Evolutionary conservation across 2,797 vertebrate genomes (phyloP).

Genomic region (Mus caroli): DNA sequence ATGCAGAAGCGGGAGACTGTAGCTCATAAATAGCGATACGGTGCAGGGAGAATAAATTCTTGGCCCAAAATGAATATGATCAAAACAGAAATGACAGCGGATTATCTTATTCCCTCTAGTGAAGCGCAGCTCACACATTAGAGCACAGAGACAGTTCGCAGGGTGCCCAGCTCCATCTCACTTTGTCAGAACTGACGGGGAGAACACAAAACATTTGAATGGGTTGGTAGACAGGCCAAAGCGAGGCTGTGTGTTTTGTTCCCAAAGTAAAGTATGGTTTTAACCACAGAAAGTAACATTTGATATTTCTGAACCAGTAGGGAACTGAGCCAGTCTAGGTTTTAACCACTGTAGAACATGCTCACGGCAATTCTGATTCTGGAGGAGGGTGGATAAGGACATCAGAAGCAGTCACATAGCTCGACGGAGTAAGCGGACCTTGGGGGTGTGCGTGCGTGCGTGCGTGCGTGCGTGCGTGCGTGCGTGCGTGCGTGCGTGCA

Average conservation of each 20-base stretch:
- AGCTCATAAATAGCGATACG: conserved; percentile 85
- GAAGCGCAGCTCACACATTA: conserved; percentile 69
- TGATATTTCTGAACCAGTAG: neutral
- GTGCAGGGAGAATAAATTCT: conserved; percentile 84
- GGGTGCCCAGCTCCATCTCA: conserved; percentile 53
- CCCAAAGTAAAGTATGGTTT: neutral
- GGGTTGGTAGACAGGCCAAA: conserved; percentile 60
- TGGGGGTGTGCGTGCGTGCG: neutral
- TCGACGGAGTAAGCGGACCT: neutral
- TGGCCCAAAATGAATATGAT: conserved; percentile 82
- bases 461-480: neutral
- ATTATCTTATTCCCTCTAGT: conserved; percentile 84
- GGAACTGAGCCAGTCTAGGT: conserved; percentile 64
- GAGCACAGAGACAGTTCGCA: conserved; percentile 72
- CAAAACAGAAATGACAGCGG: conserved; percentile 83
- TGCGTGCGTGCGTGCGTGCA: neutral
- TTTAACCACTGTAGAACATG: conserved; percentile 58
- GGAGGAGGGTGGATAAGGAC: neutral
- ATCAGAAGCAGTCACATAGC: neutral
- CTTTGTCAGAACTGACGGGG: conserved; percentile 73
- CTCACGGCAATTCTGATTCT: conserved; percentile 59
- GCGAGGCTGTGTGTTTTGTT: neutral
- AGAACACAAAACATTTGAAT: conserved; percentile 69
- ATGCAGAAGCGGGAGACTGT: conserved; percentile 80
- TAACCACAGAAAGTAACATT: conserved; percentile 55